Evolutionary conservation across 2,888 invertebrate genomes (phyloP).

Genomic region (Onthophagus sagittarius): DNA sequence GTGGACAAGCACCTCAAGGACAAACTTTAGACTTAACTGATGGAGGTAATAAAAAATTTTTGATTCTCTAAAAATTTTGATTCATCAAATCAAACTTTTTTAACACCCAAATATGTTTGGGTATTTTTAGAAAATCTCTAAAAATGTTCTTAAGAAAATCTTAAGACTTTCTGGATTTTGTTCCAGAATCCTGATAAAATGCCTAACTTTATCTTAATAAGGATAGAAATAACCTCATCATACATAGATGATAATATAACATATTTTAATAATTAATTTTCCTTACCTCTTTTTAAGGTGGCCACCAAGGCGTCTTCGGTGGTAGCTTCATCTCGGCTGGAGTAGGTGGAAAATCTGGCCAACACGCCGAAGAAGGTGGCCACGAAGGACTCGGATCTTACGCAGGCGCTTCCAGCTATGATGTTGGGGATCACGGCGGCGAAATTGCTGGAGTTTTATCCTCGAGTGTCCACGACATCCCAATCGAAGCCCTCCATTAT

Average conservation of each 20-base stretch:
- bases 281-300: slow-evolving; percentile 16
- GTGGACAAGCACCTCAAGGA: slow-evolving; percentile 28
- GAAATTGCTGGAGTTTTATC: slow-evolving; percentile 23
- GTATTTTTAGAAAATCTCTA: too few relatives aligned
- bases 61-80: too few relatives aligned
- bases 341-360: slow-evolving; percentile 27
- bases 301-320: slow-evolving; percentile 29
- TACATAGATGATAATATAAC: neutral
- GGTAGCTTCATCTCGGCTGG: slow-evolving; percentile 33
- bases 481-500: slow-evolving; percentile 13
- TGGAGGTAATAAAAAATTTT: slow-evolving; percentile 20
- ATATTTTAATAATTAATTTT: neutral
- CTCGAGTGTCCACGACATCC: slow-evolving; percentile 21
- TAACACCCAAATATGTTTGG: too few relatives aligned
- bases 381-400: slow-evolving; percentile 24
- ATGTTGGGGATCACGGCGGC: slow-evolving; percentile 18
- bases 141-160: too few relatives aligned
- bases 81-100: too few relatives aligned
- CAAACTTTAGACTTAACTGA: slow-evolving; percentile 33
- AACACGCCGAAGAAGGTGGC: slow-evolving; percentile 24
- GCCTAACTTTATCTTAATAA: too few relatives aligned
- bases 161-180: too few relatives aligned
- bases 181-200: too few relatives aligned
- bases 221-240: too few relatives aligned
- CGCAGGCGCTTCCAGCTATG: slow-evolving; percentile 17